Evolutionary conservation across 2,888 invertebrate species (phyloP).

Genomic region (Standfussiana lucernea): DNA sequence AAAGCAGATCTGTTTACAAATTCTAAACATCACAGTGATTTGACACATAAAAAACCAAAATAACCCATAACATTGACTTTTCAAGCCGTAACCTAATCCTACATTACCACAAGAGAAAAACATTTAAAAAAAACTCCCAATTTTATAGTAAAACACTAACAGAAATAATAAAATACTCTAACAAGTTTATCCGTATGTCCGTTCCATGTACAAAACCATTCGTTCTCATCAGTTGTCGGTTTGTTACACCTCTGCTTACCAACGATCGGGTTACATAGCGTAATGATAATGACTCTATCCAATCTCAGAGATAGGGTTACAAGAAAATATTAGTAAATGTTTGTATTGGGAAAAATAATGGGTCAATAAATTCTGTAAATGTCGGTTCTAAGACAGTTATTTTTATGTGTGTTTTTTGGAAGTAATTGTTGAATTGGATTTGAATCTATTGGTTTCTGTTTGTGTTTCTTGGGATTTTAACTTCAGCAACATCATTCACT

Average conservation of each 20-base stretch:
- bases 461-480: neutral
- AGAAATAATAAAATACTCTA: conserved; percentile 66
- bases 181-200: conserved; percentile 71
- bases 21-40: conserved; percentile 23
- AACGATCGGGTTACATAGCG: conserved; percentile 67
- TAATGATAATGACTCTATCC: conserved; percentile 73
- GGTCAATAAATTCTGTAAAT: conserved; percentile 39
- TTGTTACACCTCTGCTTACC: conserved; percentile 55
- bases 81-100: conserved; percentile 37
- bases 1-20: conserved; percentile 3
- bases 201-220: conserved; percentile 65
- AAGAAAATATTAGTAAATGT: conserved; percentile 68
- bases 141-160: conserved; percentile 61
- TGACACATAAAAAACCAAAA: conserved; percentile 43
- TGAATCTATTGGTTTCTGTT: neutral
- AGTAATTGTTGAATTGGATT: conserved; percentile 23
- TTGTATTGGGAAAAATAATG: conserved; percentile 54
- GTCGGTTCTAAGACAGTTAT: conserved; percentile 9
- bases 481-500: neutral
- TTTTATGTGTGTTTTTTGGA: conserved; percentile 3
- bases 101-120: conserved; percentile 26
- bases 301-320: conserved; percentile 61
- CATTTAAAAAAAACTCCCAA: conserved; percentile 38
- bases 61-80: conserved; percentile 31
- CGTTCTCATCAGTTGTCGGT: conserved; percentile 63